Evolutionary conservation across 2,888 invertebrate species (phyloP).

Genomic region (Melinopterus prodromus): DNA sequence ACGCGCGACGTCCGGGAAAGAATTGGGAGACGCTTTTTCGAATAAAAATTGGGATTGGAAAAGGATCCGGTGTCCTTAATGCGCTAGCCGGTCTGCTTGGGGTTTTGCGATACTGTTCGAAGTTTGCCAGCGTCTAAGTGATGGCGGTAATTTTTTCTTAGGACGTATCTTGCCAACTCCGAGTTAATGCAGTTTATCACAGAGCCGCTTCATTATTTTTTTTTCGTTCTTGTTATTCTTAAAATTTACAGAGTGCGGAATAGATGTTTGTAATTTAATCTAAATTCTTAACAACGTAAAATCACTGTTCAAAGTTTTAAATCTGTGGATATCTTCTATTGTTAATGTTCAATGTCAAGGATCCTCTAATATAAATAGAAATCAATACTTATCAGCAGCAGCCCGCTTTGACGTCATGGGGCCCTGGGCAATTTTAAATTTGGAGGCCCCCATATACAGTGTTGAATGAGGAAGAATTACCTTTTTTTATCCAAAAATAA

Average conservation of each 20-base stretch:
- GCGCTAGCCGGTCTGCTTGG: not conserved
- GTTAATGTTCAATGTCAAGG: too few relatives aligned
- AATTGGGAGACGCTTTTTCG: not conserved
- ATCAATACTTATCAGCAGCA: too few relatives aligned
- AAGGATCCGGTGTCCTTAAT: not conserved
- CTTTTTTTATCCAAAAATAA: too few relatives aligned
- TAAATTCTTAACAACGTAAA: too few relatives aligned
- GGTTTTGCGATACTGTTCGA: not conserved
- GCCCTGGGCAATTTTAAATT: too few relatives aligned
- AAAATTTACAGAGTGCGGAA: not conserved
- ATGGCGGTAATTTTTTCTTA: not conserved
- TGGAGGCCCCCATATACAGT: too few relatives aligned
- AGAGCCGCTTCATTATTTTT: not conserved
- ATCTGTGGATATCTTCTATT: too few relatives aligned
- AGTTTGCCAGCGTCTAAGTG: not conserved
- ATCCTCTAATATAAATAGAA: too few relatives aligned
- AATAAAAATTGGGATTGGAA: conserved; percentile 4
- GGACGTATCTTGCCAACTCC: not conserved
- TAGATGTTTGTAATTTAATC: too few relatives aligned
- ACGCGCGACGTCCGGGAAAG: not conserved
- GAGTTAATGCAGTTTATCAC: not conserved
- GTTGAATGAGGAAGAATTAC: too few relatives aligned
- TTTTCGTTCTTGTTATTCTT: not conserved
- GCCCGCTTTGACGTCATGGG: too few relatives aligned
- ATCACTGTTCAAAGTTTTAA: too few relatives aligned